phyloP scores from a whole-genome alignment of 1,140 invertebrate genomes.

The Drosophila trapezifrons region DNA sequence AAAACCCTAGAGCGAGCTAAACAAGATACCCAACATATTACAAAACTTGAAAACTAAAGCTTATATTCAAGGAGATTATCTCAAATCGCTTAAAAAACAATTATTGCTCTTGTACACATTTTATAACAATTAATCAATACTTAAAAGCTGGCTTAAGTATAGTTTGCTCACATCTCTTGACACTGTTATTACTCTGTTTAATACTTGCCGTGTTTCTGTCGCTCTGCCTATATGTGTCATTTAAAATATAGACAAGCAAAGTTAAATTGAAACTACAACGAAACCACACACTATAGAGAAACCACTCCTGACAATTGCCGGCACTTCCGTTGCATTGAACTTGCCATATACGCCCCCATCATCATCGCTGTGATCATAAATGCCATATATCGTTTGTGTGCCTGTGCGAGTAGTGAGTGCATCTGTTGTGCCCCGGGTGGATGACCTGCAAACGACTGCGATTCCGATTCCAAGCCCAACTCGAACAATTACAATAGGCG shows the following conservation, averaged over 20 bases:
- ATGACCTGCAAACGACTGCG: constrained; percentile 56
- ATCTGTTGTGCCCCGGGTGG: constrained; percentile 53
- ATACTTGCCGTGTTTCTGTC: background rate
- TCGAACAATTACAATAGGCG: constrained; percentile 53
- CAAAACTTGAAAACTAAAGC: background rate
- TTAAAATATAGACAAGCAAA: constrained; percentile 22
- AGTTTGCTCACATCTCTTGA: background rate
- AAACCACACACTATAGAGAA: constrained; percentile 32
- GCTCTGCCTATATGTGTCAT: constrained; percentile 25
- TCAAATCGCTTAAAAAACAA: background rate
- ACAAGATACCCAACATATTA: background rate
- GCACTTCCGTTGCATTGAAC: constrained; percentile 78
- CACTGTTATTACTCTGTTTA: background rate
- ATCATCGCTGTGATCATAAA: constrained; percentile 27
- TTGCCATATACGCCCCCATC: constrained; percentile 61
- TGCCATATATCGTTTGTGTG: constrained; percentile 7
- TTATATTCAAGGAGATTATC: background rate
- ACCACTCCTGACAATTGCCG: constrained; percentile 73
- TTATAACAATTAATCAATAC: background rate
- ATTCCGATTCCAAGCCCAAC: constrained; percentile 21
- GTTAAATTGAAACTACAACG: constrained; percentile 14
- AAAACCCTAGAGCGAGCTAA: too few species aligned
- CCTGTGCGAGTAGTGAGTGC: constrained; percentile 18
- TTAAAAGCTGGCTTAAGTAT: background rate
- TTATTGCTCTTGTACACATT: background rate